These are phyloP conservation scores for Lasiommata megera DNA, from an alignment of 2,888 invertebrate genomes.

Conservation along the genomic window DNA sequence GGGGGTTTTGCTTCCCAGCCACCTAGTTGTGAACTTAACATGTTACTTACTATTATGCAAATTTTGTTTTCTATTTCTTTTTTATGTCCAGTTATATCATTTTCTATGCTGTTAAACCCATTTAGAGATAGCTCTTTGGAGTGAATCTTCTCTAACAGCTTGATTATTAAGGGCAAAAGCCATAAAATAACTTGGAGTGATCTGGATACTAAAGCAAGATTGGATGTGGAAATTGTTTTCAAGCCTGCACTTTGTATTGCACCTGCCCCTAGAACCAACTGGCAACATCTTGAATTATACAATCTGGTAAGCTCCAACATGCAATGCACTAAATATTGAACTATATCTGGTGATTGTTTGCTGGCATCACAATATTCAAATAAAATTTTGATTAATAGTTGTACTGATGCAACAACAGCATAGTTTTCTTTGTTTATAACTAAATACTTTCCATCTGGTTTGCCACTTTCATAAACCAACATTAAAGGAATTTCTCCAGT, in stretches of 20 bases:
- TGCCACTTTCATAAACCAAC: slow-evolving; percentile 58
- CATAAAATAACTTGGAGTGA: slow-evolving; percentile 91
- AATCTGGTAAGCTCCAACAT: slow-evolving; percentile 93
- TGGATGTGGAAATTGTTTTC: slow-evolving; percentile 96
- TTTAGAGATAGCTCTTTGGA: slow-evolving; percentile 69
- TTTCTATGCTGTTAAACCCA: slow-evolving; percentile 87
- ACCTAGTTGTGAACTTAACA: slow-evolving; percentile 89
- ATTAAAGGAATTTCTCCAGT: slow-evolving; percentile 69
- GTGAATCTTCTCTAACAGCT: slow-evolving; percentile 84
- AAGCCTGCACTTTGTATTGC: slow-evolving; percentile 96
- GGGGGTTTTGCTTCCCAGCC: slow-evolving; percentile 97
- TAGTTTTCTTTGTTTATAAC: slow-evolving; percentile 86
- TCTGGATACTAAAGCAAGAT: slow-evolving; percentile 92
- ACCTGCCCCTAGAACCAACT: slow-evolving; percentile 97
- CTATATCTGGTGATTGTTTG: slow-evolving; percentile 88
- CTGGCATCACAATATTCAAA: slow-evolving; percentile 95
- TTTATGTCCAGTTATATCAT: slow-evolving; percentile 93
- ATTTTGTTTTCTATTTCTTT: slow-evolving; percentile 96
- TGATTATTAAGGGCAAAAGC: slow-evolving; percentile 87
- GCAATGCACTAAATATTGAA: slow-evolving; percentile 90
- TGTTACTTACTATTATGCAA: slow-evolving; percentile 92
- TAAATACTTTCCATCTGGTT: slow-evolving; percentile 79
- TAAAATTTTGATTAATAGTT: slow-evolving; percentile 93
- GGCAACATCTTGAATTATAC: slow-evolving; percentile 94
- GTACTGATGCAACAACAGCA: slow-evolving; percentile 89